Base-by-base conservation (phyloP, 2,888 invertebrate species). In the Spatulosminthurus flaviceps region DNA sequence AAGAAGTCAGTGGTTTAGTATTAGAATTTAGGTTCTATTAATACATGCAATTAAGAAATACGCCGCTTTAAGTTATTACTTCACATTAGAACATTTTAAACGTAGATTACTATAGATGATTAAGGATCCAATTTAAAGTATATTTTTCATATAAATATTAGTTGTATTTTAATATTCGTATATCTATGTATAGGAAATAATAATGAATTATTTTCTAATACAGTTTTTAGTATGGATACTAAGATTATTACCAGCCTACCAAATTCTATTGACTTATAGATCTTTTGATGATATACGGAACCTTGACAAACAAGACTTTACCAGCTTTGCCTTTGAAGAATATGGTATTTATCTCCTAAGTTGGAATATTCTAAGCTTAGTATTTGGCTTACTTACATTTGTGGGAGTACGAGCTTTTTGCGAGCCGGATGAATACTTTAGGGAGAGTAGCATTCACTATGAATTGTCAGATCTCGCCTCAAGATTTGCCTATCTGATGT, bases 401-500 rank as follows among this genome's bases (percentile, higher is more conserved):
- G 60, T 73, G 4, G 73, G 73, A 22, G 21, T 73, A 21, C 60
- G 26, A 28, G 60, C 51, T 19, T 61, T 73, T 28, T 73, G 73
- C 28, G 60, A 73, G 61, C 60, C 61, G n/a, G 73, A 60, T 0
- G 11, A 61, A 61, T 51, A 51, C 72, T 1, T 19, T n/a, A n/a
- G n/a, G 16, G 72, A 72, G n/a, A 43, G 22, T 72, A n/a, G 43
- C 13, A 24, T 73, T 34, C 61, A 73, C 29, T 73, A 73, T 51
- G 73, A 73, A 9, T n/a, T 73, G 13, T 21, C 43, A 24, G 73
- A 73, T 26, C 28, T 73, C 28, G 61, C 28, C 24, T 28, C 73
- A 13, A 24, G 73, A n/a, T 29, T 60, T 29, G 73, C 28, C 1
- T 60, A 22, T 19, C 16, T 29, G 19, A 9, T 73, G 28, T 60